Percentiles rank a stretch among this genome's conserved stretches.
These are phyloP conservation scores for Bergia sp. DNA, from an alignment of 92 coral and sea anemone species.

Conservation along the genomic window DNA sequence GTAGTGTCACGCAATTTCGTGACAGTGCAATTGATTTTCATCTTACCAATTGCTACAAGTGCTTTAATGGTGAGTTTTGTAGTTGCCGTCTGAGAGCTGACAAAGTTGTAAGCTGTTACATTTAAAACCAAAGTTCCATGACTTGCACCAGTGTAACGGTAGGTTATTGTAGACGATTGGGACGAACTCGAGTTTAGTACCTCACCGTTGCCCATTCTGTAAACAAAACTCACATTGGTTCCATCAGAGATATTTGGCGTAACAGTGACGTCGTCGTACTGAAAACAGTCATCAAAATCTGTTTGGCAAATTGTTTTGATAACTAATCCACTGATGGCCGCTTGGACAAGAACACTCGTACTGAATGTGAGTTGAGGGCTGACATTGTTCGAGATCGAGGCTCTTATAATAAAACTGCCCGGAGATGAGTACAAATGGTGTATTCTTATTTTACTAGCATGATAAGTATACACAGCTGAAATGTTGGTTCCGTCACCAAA, in stretches of 20 bases:
- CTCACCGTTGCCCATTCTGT: not conserved
- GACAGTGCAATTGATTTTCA: not conserved
- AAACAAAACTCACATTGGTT: not conserved
- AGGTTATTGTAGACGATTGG: not conserved
- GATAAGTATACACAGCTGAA: not conserved
- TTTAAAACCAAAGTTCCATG: slow-evolving; percentile 4
- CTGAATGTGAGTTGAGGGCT: not conserved
- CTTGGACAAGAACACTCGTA: not conserved
- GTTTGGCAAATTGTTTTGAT: not conserved
- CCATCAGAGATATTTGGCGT: not conserved
- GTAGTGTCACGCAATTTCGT: not conserved
- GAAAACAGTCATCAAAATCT: not conserved
- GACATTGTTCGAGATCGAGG: not conserved
- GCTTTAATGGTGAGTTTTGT: not conserved
- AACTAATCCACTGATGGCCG: not conserved
- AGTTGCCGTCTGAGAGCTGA: slow-evolving; percentile 2
- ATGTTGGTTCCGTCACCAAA: slow-evolving; percentile 8
- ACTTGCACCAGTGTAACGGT: not conserved
- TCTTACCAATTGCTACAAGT: not conserved
- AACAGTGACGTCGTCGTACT: not conserved
- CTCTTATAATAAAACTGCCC: not conserved
- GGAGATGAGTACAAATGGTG: not conserved
- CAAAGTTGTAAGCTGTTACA: slow-evolving; percentile 18
- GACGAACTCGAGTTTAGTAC: not conserved
- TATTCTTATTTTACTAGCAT: not conserved